These are phyloP conservation scores for Armadillidium nasatum DNA, from an alignment of 1,140 invertebrate genomes.

Conservation along the genomic window DNA sequence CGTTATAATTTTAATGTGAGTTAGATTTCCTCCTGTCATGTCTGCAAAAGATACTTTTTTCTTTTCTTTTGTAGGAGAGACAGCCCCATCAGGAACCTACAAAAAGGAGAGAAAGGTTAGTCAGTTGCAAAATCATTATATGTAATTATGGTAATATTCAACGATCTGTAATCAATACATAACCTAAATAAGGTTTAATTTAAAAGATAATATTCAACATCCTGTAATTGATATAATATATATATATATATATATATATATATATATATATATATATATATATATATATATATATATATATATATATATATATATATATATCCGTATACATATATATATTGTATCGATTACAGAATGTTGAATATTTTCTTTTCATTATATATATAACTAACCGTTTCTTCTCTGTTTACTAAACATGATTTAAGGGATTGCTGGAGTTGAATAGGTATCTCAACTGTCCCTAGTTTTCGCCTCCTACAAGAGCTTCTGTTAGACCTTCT, in stretches of 20 bases:
- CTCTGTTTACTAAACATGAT: not conserved
- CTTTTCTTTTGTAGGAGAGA: constrained; percentile 57
- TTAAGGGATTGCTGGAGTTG: not conserved
- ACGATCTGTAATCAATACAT: no score
- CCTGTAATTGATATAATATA: no score
- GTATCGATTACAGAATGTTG: not conserved
- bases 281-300: constrained; percentile 6
- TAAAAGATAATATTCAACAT: no score
- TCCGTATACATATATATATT: not conserved
- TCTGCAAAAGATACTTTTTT: constrained; percentile 92
- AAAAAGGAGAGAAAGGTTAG: not conserved
- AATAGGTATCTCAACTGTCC: not conserved
- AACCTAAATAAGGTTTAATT: no score
- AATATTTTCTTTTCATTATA: not conserved
- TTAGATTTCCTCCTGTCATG: constrained; percentile 77
- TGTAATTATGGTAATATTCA: no score
- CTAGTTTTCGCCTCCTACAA: not conserved
- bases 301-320: not conserved
- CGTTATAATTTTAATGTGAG: constrained; percentile 76
- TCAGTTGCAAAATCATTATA: constrained; percentile 37
- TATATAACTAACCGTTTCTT: not conserved
- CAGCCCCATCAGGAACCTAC: constrained; percentile 45
- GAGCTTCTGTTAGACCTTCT: not conserved
- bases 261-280: constrained; percentile 6
- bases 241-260: not conserved